phyloP scores from a whole-genome alignment of 2,888 invertebrate species.

The Chaitophorus viminalis region DNA sequence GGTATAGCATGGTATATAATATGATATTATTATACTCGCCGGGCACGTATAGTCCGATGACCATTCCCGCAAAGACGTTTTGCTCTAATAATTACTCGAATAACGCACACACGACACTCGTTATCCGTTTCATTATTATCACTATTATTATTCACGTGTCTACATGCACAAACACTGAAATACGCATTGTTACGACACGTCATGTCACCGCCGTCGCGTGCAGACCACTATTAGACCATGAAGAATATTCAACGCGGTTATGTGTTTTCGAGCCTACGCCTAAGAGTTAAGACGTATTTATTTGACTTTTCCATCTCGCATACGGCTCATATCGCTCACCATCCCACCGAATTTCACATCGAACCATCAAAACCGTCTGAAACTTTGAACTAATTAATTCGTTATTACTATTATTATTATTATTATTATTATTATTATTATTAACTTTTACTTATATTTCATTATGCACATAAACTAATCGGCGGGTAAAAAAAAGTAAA shows the following conservation, averaged over 20 bases:
- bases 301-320: neutral
- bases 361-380: neutral
- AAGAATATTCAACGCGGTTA: neutral
- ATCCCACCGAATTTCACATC: too few relatives aligned
- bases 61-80: slow-evolving; percentile 48
- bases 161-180: slow-evolving; percentile 49
- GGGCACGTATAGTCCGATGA: slow-evolving; percentile 1
- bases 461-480: neutral
- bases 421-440: too few relatives aligned
- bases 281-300: neutral
- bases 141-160: slow-evolving; percentile 20
- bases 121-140: slow-evolving; percentile 30
- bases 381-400: neutral
- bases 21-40: neutral
- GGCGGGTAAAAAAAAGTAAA: neutral
- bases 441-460: neutral
- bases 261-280: neutral
- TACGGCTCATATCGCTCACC: neutral
- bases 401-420: too few relatives aligned
- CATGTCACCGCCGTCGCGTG: neutral
- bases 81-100: slow-evolving; percentile 52
- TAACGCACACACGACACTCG: slow-evolving; percentile 35
- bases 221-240: slow-evolving; percentile 23
- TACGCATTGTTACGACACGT: slow-evolving; percentile 50
- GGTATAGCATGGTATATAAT: too few relatives aligned